Conservation (phyloP, 2,888 invertebrate genomes). For the Morinoia aosen region DNA sequence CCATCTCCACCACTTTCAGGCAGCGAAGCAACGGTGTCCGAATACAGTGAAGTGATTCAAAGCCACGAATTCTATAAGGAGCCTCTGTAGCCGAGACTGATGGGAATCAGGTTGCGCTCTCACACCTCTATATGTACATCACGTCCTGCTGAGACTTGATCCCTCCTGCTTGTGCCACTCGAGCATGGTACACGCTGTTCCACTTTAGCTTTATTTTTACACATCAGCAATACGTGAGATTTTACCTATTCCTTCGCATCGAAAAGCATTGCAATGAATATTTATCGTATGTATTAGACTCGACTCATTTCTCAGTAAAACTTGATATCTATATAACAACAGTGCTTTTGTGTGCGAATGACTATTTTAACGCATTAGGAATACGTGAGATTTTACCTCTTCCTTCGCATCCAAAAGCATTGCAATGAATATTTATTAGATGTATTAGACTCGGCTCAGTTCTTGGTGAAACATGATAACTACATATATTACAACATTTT, state of each 20-base stretch:
- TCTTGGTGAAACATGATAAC: not conserved
- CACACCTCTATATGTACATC: not conserved
- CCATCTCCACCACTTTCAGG: not conserved
- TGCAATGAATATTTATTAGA: not conserved
- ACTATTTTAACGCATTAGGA: not conserved
- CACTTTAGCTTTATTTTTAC: not conserved
- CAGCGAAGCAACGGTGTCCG: not conserved
- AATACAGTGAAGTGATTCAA: constrained; percentile 4
- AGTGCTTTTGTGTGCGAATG: not conserved
- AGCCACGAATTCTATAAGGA: not conserved
- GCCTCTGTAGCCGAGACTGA: not conserved
- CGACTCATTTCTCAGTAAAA: not conserved
- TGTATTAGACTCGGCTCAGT: not conserved
- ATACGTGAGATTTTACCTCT: not conserved
- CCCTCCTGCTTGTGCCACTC: not conserved
- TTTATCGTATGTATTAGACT: not conserved
- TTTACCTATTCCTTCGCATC: not conserved
- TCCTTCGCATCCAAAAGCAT: not conserved
- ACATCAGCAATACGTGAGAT: not conserved
- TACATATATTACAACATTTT: not conserved
- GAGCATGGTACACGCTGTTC: not conserved
- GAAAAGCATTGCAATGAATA: not conserved
- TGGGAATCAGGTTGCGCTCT: not conserved
- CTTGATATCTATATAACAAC: not conserved
- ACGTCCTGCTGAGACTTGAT: not conserved